Conservation (phyloP, 2,888 invertebrate genomes). For the Eupithecia abbreviata region DNA sequence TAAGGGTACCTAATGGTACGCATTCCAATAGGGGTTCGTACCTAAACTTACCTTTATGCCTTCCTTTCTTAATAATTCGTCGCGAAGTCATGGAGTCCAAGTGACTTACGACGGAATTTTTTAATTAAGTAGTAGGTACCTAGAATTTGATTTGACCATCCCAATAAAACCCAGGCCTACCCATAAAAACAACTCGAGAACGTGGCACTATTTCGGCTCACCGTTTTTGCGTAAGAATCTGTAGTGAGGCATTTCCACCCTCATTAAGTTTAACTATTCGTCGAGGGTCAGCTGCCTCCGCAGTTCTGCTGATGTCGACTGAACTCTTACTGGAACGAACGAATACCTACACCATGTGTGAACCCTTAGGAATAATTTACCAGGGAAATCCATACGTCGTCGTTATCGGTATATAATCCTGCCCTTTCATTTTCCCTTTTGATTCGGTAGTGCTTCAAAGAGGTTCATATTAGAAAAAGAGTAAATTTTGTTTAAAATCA, state of each 20-base stretch:
- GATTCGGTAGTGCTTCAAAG: neutral
- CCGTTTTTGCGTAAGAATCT: slow-evolving; percentile 33
- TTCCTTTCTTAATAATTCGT: neutral
- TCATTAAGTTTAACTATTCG: slow-evolving; percentile 71
- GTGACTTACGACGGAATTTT: neutral
- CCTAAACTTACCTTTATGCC: neutral
- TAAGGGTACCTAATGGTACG: neutral
- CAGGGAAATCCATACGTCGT: neutral
- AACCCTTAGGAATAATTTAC: neutral
- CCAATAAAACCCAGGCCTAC: neutral
- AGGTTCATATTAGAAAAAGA: neutral
- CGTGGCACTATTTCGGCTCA: slow-evolving; percentile 17
- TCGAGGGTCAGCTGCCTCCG: slow-evolving; percentile 55
- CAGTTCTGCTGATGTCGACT: slow-evolving; percentile 46
- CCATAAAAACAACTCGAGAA: slow-evolving; percentile 21
- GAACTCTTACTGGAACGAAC: slow-evolving; percentile 52
- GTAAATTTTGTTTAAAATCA: neutral
- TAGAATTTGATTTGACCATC: neutral
- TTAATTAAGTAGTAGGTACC: neutral
- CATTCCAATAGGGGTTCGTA: neutral
- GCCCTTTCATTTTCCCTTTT: neutral
- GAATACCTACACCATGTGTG: slow-evolving; percentile 19
- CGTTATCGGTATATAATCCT: neutral
- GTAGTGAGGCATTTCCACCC: slow-evolving; percentile 42
- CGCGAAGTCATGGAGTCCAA: neutral